A percentile compares a stretch with the other conserved stretches of the same genome.
Conservation (phyloP, 2,113 vertebrate genomes). For the Corydoras maculifer region DNA sequence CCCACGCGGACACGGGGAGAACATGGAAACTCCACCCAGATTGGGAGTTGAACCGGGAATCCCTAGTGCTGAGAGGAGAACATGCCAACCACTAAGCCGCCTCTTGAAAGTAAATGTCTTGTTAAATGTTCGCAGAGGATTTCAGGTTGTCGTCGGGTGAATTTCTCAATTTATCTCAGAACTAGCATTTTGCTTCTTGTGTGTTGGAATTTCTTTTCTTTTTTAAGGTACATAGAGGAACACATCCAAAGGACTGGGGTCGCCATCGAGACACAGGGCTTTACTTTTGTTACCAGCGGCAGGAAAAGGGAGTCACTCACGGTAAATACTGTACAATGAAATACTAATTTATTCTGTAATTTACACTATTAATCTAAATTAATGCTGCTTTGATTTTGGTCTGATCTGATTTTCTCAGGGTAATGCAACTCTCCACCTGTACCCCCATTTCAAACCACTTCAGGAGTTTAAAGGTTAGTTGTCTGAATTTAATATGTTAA, state of each 20-base stretch:
- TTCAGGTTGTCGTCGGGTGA: too few species aligned
- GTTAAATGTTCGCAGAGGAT: too few species aligned
- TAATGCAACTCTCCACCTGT: conserved; percentile 75
- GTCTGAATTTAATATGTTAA: neutral
- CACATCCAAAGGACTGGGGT: conserved; percentile 80
- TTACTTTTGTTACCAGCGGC: conserved; percentile 76
- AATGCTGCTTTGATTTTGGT: neutral
- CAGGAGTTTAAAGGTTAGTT: conserved; percentile 73
- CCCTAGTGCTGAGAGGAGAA: too few species aligned
- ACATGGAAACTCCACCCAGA: too few species aligned
- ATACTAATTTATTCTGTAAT: neutral
- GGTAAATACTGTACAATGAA: conserved; percentile 51
- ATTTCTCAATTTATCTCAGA: too few species aligned
- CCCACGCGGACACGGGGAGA: too few species aligned
- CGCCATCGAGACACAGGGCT: conserved; percentile 78
- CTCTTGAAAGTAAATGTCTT: too few species aligned
- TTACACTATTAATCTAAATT: too few species aligned
- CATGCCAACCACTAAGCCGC: too few species aligned
- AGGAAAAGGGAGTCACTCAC: conserved; percentile 78
- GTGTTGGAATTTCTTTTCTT: neutral
- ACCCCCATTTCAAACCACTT: conserved; percentile 75
- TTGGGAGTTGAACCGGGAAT: too few species aligned
- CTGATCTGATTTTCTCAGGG: conserved; percentile 54
- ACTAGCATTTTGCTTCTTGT: neutral
- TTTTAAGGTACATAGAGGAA: conserved; percentile 75